Evolutionary conservation across 2,113 vertebrate species (phyloP).

Genomic region (Sphaerodactylus townsendi): DNA sequence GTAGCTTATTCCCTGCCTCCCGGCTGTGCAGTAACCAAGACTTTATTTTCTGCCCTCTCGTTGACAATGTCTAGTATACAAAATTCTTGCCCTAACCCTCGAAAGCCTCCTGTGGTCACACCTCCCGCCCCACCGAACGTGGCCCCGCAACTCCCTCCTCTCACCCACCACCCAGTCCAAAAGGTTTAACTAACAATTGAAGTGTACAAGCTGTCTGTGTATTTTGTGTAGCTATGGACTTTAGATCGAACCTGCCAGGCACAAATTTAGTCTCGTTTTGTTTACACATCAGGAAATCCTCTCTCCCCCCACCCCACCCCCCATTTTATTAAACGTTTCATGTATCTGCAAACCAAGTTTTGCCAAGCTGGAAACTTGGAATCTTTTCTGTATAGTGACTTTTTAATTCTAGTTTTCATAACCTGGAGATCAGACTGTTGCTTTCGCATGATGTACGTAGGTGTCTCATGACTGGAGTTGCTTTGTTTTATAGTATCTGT

Average conservation of each 20-base stretch:
- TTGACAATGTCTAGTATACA: conserved; percentile 67
- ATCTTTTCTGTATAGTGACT: conserved; percentile 83
- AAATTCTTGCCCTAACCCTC: conserved; percentile 66
- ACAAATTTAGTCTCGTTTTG: conserved; percentile 82
- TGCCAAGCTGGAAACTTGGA: conserved; percentile 81
- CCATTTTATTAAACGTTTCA: conserved; percentile 82
- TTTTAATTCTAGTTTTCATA: conserved; percentile 86
- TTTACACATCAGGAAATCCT: conserved; percentile 77
- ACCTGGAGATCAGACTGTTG: conserved; percentile 86
- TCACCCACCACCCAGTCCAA: conserved; percentile 26
- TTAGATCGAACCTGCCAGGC: conserved; percentile 79
- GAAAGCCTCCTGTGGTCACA: conserved; percentile 67
- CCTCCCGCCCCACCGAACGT: conserved; percentile 26
- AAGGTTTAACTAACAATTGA: conserved; percentile 74
- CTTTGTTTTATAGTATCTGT: conserved; percentile 90
- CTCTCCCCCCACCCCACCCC: conserved; percentile 1
- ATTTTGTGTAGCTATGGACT: conserved; percentile 80
- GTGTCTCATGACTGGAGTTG: conserved; percentile 87
- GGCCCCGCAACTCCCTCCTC: not conserved
- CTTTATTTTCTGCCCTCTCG: conserved; percentile 56
- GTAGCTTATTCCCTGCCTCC: conserved; percentile 62
- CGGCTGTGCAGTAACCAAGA: conserved; percentile 63
- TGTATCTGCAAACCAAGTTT: conserved; percentile 82
- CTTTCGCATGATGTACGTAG: conserved; percentile 87
- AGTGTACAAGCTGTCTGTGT: conserved; percentile 78